Conservation (phyloP, 2,888 invertebrate genomes). For the Lasioglossum calceatum region DNA sequence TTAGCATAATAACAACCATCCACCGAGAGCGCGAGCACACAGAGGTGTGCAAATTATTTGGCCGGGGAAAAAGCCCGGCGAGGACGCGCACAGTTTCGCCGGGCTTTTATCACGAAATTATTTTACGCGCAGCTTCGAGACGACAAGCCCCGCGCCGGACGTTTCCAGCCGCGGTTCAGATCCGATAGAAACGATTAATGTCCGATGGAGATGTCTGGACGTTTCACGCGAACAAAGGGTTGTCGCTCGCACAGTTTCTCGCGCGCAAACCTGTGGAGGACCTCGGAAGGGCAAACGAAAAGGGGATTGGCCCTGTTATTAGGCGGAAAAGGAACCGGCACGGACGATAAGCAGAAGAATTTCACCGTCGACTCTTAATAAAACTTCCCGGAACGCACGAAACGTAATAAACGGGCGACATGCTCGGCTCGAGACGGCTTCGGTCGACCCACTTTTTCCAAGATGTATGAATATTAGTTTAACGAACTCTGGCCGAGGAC, state of each 20-base stretch:
- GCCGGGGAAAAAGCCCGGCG: not conserved
- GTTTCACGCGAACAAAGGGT: not conserved
- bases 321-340: not conserved
- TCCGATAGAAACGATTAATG: not conserved
- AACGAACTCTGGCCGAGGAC: conserved; percentile 50
- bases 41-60: conserved; percentile 11
- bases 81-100: not conserved
- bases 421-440: not conserved
- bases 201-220: not conserved
- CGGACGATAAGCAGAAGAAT: conserved; percentile 9
- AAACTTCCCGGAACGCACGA: conserved; percentile 12
- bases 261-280: not conserved
- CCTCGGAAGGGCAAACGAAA: not conserved
- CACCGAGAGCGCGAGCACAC: not conserved
- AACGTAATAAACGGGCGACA: conserved; percentile 18
- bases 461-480: conserved; percentile 57
- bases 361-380: conserved; percentile 9
- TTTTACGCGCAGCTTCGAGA: not conserved
- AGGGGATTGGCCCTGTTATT: conserved; percentile 2
- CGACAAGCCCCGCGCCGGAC: not conserved
- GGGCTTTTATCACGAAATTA: not conserved
- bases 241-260: not conserved
- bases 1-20: conserved; percentile 16
- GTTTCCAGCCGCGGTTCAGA: not conserved
- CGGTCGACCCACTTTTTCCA: conserved; percentile 46